Conservation (phyloP, 2,888 invertebrate genomes). For the Scaptomyza parva region DNA sequence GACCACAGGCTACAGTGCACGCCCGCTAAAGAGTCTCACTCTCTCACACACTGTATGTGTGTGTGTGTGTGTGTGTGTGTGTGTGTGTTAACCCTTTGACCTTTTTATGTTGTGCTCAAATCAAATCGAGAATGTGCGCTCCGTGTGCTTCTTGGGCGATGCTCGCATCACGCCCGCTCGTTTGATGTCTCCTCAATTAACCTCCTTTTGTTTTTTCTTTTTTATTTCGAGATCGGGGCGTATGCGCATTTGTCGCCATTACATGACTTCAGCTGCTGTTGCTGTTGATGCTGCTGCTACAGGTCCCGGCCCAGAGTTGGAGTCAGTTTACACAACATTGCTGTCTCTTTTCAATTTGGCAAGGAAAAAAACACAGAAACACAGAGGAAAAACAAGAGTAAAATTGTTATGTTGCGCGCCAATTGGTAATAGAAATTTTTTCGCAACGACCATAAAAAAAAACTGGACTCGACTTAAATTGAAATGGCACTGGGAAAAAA, state of each 20-base stretch:
- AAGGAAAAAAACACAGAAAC: slow-evolving; percentile 14
- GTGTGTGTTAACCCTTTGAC: slow-evolving; percentile 63
- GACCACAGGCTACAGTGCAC: slow-evolving; percentile 49
- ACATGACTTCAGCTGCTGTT: slow-evolving; percentile 38
- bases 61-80: slow-evolving; percentile 20
- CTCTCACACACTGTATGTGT: slow-evolving; percentile 4
- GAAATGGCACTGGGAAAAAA: slow-evolving; percentile 43
- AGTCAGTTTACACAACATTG: slow-evolving; percentile 28
- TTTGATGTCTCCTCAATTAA: slow-evolving; percentile 80
- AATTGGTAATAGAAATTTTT: slow-evolving; percentile 42
- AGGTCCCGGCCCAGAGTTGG: slow-evolving; percentile 14
- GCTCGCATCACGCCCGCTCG: slow-evolving; percentile 75
- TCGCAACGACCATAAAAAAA: slow-evolving; percentile 14
- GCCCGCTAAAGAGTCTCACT: slow-evolving; percentile 55
- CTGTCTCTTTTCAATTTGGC: slow-evolving; percentile 31
- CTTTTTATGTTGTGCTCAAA: slow-evolving; percentile 77
- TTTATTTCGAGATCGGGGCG: slow-evolving; percentile 51
- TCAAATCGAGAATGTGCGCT: slow-evolving; percentile 67
- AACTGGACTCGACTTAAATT: slow-evolving; percentile 33
- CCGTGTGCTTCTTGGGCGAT: slow-evolving; percentile 74
- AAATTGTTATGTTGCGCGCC: slow-evolving; percentile 30
- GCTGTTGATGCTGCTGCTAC: slow-evolving; percentile 14
- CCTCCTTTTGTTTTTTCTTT: slow-evolving; percentile 51
- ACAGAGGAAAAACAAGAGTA: slow-evolving; percentile 41
- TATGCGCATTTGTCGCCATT: slow-evolving; percentile 79